Evolutionary conservation across 2,888 invertebrate species (phyloP), one percentile per base, ranked within the genome.

Genomic region (Leptodirus hochenwartii): DNA sequence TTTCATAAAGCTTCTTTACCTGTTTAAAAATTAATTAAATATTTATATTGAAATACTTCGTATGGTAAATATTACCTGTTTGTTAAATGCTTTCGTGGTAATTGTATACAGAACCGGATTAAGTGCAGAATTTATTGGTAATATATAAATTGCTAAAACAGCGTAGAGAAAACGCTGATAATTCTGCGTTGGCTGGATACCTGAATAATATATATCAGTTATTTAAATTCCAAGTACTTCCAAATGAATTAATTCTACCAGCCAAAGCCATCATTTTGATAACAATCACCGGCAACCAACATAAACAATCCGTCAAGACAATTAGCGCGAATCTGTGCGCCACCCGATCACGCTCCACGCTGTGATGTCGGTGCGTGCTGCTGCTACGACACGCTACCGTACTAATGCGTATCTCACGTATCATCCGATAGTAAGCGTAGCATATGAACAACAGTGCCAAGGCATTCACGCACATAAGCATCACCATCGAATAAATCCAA

Each of bases 61-160:
- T n/a, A n/a, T n/a, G n/a, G n/a, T n/a, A n/a, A n/a, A n/a, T n/a
- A n/a, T n/a, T 26, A 59, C 58, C 48, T 67, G 67, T 46, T 66
- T 66, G 43, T 64, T 65, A 41, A 68, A 68, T 2, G 65, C 50
- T 10, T 64, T 63, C 2, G 68, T 69, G 2, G 68, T 67, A 25
- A 69, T 42, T 0, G 69, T 68, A 44, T 69, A 69, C 22, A 69
- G 51, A n/a, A 69, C 55, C 2, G 69, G 69, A 50, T 69, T 69
- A 5, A 69, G 46, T 0, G 68, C 67, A 2, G 66, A 67, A 45
- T 69, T 69, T 3, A 69, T 66, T 0, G 69, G 69, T 17, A 69
- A 47, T 5, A 68, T 60, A 37, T 68, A 59, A 13, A 69, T 63
- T 0, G 67, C 68, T 35, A 69, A 43, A 65, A 66, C 68, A 5